Evolutionary conservation across 2,888 invertebrate species (phyloP).

Genomic region (Mactromeris polynyma): DNA sequence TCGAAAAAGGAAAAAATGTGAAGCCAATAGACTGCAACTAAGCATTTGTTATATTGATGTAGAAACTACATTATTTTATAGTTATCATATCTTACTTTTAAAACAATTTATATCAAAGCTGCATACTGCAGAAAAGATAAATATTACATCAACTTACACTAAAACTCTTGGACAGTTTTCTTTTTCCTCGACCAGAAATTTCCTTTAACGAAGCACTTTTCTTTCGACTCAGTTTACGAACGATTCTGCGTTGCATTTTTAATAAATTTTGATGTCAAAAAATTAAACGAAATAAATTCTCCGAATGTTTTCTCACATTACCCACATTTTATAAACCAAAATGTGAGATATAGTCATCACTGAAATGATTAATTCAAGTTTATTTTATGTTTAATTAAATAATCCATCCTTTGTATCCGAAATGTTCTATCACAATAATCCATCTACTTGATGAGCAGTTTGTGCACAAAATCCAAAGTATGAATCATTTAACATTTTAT

Average conservation of each 20-base stretch:
- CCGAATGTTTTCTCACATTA: background rate
- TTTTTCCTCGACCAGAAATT: conserved; percentile 3
- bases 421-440: background rate
- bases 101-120: background rate
- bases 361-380: background rate
- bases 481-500: background rate
- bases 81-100: too few species aligned
- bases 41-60: too few species aligned
- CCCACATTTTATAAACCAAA: background rate
- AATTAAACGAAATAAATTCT: background rate
- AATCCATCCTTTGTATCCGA: background rate
- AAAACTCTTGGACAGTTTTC: conserved; percentile 50
- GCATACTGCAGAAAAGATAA: background rate
- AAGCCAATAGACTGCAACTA: too few species aligned
- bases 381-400: background rate
- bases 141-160: conserved; percentile 53
- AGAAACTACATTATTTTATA: too few species aligned
- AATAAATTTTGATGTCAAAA: background rate
- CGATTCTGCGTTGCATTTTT: conserved; percentile 58
- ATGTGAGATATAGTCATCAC: background rate
- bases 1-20: too few species aligned
- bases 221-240: conserved; percentile 54
- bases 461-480: background rate
- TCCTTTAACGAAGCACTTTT: conserved; percentile 41
- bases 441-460: background rate